These are phyloP conservation scores for Calonectris borealis DNA, from an alignment of 2,113 vertebrate genomes.

Conservation along the genomic window DNA sequence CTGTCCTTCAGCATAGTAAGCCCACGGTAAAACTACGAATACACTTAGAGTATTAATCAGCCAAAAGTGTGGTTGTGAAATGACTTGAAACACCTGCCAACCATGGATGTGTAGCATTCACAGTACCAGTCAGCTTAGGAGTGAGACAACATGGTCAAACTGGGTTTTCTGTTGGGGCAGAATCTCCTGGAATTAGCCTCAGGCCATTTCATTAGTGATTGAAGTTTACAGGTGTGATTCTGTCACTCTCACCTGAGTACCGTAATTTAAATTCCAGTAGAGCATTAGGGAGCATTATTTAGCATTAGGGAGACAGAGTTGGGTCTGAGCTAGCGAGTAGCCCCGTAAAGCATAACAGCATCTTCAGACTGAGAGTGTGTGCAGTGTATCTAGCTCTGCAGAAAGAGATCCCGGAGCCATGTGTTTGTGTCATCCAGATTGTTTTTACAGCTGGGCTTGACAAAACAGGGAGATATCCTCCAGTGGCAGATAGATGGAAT, in stretches of 20 bases:
- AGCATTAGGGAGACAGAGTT: neutral
- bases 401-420: neutral
- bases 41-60: neutral
- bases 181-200: neutral
- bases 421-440: rapidly evolving
- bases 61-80: neutral
- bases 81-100: neutral
- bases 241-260: neutral
- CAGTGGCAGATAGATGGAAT: neutral
- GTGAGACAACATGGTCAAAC: neutral
- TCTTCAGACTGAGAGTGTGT: neutral
- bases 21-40: neutral
- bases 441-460: neutral
- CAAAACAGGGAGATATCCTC: neutral
- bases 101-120: neutral
- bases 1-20: neutral
- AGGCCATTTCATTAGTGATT: neutral
- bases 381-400: neutral
- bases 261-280: neutral
- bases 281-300: neutral
- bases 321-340: neutral
- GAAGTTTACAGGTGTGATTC: neutral
- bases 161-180: neutral
- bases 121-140: neutral
- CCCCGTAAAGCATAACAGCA: neutral